Evolutionary conservation across 92 coral and sea anemone genomes (phyloP), one percentile per base, ranked within the genome.

Genomic region (Siderastrea radians): DNA sequence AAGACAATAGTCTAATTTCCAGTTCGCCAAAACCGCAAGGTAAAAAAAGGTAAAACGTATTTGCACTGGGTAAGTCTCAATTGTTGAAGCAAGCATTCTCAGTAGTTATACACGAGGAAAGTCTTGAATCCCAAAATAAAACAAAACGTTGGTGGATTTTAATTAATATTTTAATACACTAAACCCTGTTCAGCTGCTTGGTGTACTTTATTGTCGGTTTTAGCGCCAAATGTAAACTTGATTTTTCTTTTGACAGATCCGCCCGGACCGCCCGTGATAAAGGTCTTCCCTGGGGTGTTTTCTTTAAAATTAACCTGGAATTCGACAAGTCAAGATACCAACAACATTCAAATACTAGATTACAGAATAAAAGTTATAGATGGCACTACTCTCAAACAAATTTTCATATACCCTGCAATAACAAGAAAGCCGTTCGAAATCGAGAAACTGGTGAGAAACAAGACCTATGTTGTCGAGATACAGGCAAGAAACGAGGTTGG

Each of bases 401-500:
- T 44, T 13, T 3, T 7, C 9, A 8, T 57, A 13, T 60, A 70
- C 13, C 6, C 2, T 1, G 53, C 51, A 12, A 46, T 17, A 55
- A 55, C 26, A 3, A 11, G 12, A 6, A 45, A 68, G 10, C 48
- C 77, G 4, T 43, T 82, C 26, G 17, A 45, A 3, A 47, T 82
- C 5, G 9, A 70, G 60, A 9, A 82, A 52, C 53, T 74, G 38
- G 38, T 19, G 26, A 61, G 82, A 43, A 77, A 77, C 82, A 77
- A 12, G 44, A 77, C 70, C 3, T 77, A 77, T 44, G 59, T 60
- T 46, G 16, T 77, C 12, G 44, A 44, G 11, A 47, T 61, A 48
- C 54, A 77, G 50, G 70, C 82, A 45, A 60, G 82, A 77, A 77
- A 77, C 53, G 82, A 60, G 55, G 82, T 49, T 77, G 82, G 82